Evolutionary conservation across 2,797 vertebrate species (phyloP).

Genomic region (Steatocranus sp.): DNA sequence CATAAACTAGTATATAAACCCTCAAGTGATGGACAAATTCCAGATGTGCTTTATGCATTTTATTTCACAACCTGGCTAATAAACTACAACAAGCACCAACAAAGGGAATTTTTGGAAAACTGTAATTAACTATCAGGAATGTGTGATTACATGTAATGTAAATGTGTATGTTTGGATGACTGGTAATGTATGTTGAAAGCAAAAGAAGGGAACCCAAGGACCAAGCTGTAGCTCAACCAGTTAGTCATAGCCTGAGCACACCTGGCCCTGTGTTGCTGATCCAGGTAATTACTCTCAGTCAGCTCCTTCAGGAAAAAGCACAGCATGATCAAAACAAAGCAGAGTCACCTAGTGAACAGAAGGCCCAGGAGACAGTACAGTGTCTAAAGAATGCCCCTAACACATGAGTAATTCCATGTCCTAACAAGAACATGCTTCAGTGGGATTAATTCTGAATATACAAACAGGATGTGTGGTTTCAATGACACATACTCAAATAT

Average conservation of each 20-base stretch:
- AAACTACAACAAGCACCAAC: neutral
- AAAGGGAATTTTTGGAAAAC: neutral
- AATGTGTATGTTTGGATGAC: neutral
- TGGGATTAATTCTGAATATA: neutral
- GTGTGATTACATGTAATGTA: neutral
- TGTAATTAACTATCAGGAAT: neutral
- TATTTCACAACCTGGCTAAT: neutral
- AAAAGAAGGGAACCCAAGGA: neutral
- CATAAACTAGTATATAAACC: neutral
- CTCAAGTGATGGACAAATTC: neutral
- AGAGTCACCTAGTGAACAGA: neutral
- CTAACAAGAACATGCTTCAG: neutral
- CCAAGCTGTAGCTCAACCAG: neutral
- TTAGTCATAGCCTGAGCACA: neutral
- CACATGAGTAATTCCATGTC: neutral
- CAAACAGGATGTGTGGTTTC: neutral
- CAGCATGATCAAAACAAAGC: neutral
- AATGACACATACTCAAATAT: neutral
- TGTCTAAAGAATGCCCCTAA: neutral
- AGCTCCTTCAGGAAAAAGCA: neutral
- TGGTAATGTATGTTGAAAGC: neutral
- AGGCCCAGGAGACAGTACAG: neutral
- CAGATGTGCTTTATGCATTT: neutral
- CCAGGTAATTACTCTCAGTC: neutral
- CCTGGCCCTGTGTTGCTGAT: neutral